These are phyloP conservation scores for Drosophila seclusa DNA, from an alignment of 2,888 invertebrate genomes.

Conservation along the genomic window DNA sequence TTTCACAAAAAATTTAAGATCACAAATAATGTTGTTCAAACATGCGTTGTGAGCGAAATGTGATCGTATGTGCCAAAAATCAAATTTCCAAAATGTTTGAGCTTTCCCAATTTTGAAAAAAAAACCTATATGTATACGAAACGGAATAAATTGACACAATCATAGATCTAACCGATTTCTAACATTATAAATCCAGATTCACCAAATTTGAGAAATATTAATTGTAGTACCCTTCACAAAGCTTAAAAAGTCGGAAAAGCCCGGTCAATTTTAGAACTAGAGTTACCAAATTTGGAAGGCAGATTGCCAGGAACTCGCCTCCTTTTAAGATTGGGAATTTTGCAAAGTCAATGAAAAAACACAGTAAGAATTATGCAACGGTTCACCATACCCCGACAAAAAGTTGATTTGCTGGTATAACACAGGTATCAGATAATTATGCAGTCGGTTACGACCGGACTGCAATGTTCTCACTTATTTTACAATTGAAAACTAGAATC, in stretches of 20 bases:
- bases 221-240: not conserved
- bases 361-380: not conserved
- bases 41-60: not conserved
- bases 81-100: not conserved
- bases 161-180: not conserved
- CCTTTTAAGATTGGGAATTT: not conserved
- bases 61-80: not conserved
- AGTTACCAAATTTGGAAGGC: not conserved
- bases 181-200: not conserved
- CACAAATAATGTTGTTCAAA: not conserved
- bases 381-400: not conserved
- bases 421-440: not conserved
- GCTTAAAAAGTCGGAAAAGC: not conserved
- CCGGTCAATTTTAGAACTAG: not conserved
- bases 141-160: not conserved
- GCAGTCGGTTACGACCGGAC: not conserved
- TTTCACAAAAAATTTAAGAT: not conserved
- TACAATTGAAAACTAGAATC: constrained; percentile 3
- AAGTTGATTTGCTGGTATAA: not conserved
- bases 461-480: not conserved
- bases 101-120: not conserved
- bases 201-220: not conserved
- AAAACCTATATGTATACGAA: not conserved
- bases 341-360: not conserved
- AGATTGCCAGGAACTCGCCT: not conserved